Evolutionary conservation across 2,797 vertebrate species (phyloP), one percentile per base, ranked within the genome.

Genomic region (Enteromius paludinosus): DNA sequence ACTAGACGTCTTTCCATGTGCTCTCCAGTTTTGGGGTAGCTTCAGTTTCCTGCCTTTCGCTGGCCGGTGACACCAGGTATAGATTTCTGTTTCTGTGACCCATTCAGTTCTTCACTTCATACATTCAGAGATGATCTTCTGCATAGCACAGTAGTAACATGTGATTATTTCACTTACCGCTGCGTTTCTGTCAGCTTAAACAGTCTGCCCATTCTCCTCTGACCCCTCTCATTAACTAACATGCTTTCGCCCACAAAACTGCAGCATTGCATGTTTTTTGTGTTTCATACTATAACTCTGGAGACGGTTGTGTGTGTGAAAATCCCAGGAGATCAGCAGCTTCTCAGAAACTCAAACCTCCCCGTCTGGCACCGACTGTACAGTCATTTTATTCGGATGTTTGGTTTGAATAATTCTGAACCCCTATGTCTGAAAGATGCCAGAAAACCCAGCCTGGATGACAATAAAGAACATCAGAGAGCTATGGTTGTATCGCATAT

Each of bases 191-290:
- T 79, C 65, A 54, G 65, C 64, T 69, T 79, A 28, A 69, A 41
- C 23, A 79, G 64, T 79, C 78, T 69, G 78, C 41, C 78, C 49
- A 35, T 79, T 79, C 64, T 54, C 64, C 47, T 69, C 47, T 78
- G 76, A 68, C 76, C 43, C 17, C 76, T 54, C 76, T 78, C 76
- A 78, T 68, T 66, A 78, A 66, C 76, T n/a, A 79, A 56, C 11
- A 6, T 8, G 3, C 15, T 79, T 79, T 69, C 17, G 0, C 18
- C 78, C 33, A 69, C 49, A 68, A 64, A 69, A 79, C 47, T 68
- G 64, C 47, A 41, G 45, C 64, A 79, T 5, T 41, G 65, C 61
- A 69, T 79, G 62, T 78, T 47, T 33, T 65, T 71, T 61, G 2
- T 54, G 52, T 52, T 74, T 76, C 38, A 41, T 56, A 76, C 73